Base-by-base conservation (phyloP, 2,888 invertebrate genomes). In the Aleiodes alternator region DNA sequence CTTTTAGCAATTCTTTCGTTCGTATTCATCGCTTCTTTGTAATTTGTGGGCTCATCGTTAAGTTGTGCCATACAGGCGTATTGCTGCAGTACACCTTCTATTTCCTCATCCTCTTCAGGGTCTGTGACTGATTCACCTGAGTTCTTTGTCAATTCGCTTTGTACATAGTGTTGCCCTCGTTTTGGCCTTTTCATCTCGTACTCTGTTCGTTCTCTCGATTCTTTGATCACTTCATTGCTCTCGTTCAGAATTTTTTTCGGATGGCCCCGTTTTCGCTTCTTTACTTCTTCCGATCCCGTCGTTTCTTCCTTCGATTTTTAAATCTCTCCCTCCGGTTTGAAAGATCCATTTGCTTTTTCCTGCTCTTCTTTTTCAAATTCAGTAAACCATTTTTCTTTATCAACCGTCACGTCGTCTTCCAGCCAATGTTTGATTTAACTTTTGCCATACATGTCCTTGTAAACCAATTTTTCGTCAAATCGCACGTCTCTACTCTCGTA, bases 391-490 rank as follows among this genome's bases (percentile, higher is more conserved):
- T 23, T 43, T 55, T 50, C 50, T 11, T 11, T 23, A 66, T 66
- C 50, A 11, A 48, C 29, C 14, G 11, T n/a, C 23, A 34, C 66
- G 7, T 66, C 48, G n/a, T 12, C n/a, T 14, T 66, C 48, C 48
- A 48, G 50, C 38, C 29, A 48, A 43, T 66, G 16, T 14, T 48
- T 48, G 43, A 48, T 66, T 66, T 50, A 6, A 14, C 11, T 43
- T 38, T 73, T 77, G n/a, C 51, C 34, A 16, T 78, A 78, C 38
- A 50, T 71, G 16, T 80, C 72, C 51, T 51, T 61, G 50, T 75
- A 78, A 3, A 80, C 78, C 3, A 74, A 31, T 34, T 74, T 80
- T 53, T 77, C 76, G 50, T 78, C 2, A 23, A 23, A 23, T 23
- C 23, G 23, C 23, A 23, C 23, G 2, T 23, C 23, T 23, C 23